phyloP scores from a whole-genome alignment of 2,888 invertebrate species.

The Pogonocherus hispidulus region DNA sequence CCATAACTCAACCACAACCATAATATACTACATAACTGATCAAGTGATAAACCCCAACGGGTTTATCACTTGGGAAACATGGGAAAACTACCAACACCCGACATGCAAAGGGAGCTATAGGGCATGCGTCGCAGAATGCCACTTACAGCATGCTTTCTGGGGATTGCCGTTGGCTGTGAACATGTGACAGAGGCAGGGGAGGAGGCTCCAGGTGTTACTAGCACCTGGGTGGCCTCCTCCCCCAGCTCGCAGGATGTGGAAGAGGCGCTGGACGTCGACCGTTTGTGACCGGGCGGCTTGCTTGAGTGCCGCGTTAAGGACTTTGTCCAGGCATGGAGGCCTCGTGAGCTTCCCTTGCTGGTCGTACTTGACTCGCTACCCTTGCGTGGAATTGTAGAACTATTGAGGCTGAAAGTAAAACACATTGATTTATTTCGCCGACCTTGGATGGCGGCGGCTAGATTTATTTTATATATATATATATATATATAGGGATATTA shows the following conservation, averaged over 20 bases:
- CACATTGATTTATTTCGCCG: background rate
- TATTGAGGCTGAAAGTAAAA: constrained; percentile 59
- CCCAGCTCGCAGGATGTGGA: constrained; percentile 67
- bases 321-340: constrained; percentile 58
- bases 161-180: constrained; percentile 45
- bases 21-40: too few relatives aligned
- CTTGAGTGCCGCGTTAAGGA: constrained; percentile 67
- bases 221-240: constrained; percentile 72
- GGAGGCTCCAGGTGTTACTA: constrained; percentile 68
- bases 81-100: background rate
- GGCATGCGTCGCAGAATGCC: constrained; percentile 12
- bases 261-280: constrained; percentile 58
- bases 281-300: constrained; percentile 65
- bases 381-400: constrained; percentile 66
- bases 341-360: constrained; percentile 56
- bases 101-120: background rate
- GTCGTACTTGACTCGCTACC: constrained; percentile 60
- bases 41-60: too few relatives aligned
- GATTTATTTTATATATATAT: too few relatives aligned
- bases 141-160: constrained; percentile 47
- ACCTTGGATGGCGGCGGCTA: background rate
- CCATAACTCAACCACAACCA: too few relatives aligned
- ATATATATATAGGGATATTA: too few relatives aligned
- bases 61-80: too few relatives aligned
- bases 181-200: constrained; percentile 69